A percentile compares a stretch with the other conserved stretches of the same genome.
These are phyloP conservation scores for Alethe castanea DNA, from an alignment of 2,113 vertebrate genomes.

Conservation along the genomic window DNA sequence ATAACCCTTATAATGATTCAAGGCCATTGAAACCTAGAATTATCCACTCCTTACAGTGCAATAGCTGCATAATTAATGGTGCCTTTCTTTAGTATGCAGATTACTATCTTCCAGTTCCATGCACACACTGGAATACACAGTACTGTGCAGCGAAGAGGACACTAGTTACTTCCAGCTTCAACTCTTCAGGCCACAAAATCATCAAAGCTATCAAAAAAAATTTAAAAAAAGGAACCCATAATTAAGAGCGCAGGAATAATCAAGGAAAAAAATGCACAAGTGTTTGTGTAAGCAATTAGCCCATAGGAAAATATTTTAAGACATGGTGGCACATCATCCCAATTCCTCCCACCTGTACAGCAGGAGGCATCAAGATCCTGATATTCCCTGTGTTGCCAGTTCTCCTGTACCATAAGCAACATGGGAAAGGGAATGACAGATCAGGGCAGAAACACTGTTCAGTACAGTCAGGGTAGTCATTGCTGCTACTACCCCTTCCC, in stretches of 20 bases:
- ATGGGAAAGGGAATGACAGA: background rate
- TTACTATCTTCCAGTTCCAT: background rate
- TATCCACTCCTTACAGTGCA: background rate
- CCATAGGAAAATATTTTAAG: background rate
- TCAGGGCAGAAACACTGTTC: background rate
- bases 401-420: background rate
- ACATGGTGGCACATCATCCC: background rate
- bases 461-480: background rate
- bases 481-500: background rate
- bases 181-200: background rate
- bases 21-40: background rate
- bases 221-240: rapidly evolving
- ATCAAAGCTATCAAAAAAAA: background rate
- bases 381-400: background rate
- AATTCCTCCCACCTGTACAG: background rate
- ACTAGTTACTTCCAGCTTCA: background rate
- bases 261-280: background rate
- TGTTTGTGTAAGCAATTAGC: background rate
- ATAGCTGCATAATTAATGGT: background rate
- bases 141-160: background rate
- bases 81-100: background rate
- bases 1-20: background rate
- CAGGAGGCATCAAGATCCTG: background rate
- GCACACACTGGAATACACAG: background rate
- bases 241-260: background rate